Percentiles rank a stretch among this genome's conserved stretches.
phyloP scores from a whole-genome alignment of 2,888 invertebrate genomes.

The Celastrina argiolus region DNA sequence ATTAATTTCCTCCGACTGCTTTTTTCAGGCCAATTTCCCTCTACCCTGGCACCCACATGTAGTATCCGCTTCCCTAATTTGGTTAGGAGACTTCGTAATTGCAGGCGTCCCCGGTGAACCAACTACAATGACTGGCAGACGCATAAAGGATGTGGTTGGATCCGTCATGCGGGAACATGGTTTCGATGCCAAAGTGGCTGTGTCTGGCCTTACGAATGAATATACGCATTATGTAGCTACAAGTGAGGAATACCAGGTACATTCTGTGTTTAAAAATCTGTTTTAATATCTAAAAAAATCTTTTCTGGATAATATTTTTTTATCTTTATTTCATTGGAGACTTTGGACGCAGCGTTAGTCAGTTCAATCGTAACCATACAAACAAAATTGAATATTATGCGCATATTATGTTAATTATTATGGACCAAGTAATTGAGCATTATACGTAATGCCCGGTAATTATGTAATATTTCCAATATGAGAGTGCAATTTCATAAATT shows the following conservation, averaged over 20 bases:
- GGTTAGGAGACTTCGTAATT: constrained; percentile 82
- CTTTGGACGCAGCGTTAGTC: too few species aligned
- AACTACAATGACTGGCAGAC: constrained; percentile 91
- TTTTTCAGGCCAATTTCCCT: constrained; percentile 73
- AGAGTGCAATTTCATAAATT: too few species aligned
- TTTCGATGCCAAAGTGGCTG: constrained; percentile 74
- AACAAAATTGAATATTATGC: too few species aligned
- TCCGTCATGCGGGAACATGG: constrained; percentile 59
- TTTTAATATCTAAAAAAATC: too few species aligned
- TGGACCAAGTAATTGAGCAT: too few species aligned
- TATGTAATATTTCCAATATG: too few species aligned
- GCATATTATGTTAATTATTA: too few species aligned
- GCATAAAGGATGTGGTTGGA: constrained; percentile 71
- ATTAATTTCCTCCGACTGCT: too few species aligned
- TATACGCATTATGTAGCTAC: constrained; percentile 91
- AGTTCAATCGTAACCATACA: too few species aligned
- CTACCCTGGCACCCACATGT: constrained; percentile 88
- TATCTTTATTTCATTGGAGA: too few species aligned
- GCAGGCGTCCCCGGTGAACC: constrained; percentile 91
- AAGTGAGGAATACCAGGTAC: constrained; percentile 86
- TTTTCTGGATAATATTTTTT: too few species aligned
- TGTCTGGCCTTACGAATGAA: constrained; percentile 87
- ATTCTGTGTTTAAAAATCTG: constrained; percentile 44
- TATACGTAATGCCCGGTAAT: too few species aligned
- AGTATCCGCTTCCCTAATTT: constrained; percentile 83